These are phyloP conservation scores for Eupithecia insigniata DNA, from an alignment of 2,888 invertebrate genomes.

Conservation along the genomic window DNA sequence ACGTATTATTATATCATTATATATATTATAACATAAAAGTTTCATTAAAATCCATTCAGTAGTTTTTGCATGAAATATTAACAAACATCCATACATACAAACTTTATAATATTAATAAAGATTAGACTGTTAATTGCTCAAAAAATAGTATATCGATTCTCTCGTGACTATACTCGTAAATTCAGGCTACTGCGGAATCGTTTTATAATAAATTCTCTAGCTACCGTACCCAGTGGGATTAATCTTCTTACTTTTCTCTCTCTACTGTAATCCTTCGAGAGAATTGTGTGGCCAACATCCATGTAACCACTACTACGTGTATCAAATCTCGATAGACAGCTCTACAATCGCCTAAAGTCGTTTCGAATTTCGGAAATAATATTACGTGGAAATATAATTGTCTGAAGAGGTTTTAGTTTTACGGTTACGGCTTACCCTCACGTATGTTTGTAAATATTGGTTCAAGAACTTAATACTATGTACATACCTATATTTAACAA, in stretches of 20 bases:
- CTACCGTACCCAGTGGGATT: slow-evolving; percentile 76
- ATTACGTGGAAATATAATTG: slow-evolving; percentile 42
- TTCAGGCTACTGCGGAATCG: slow-evolving; percentile 59
- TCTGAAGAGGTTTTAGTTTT: slow-evolving; percentile 38
- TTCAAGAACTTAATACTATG: slow-evolving; percentile 1
- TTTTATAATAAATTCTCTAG: slow-evolving; percentile 81
- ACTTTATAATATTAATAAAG: no score
- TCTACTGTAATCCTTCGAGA: slow-evolving; percentile 75
- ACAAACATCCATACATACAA: no score
- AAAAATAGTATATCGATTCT: slow-evolving; percentile 27
- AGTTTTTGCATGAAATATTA: no score
- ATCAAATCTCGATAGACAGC: slow-evolving; percentile 44
- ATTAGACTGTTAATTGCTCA: slow-evolving; percentile 18
- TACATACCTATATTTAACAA: neutral
- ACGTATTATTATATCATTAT: no score
- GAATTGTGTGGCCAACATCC: slow-evolving; percentile 77
- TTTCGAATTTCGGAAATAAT: slow-evolving; percentile 42
- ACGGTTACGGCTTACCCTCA: slow-evolving; percentile 36
- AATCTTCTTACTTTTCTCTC: slow-evolving; percentile 83
- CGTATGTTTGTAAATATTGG: slow-evolving; percentile 35
- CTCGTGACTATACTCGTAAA: slow-evolving; percentile 39
- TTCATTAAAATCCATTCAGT: no score
- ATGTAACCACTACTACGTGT: slow-evolving; percentile 63
- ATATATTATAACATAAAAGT: no score
- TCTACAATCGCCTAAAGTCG: slow-evolving; percentile 27